phyloP scores from a whole-genome alignment of 2,797 vertebrate genomes.

The Hylomyscus alleni region DNA sequence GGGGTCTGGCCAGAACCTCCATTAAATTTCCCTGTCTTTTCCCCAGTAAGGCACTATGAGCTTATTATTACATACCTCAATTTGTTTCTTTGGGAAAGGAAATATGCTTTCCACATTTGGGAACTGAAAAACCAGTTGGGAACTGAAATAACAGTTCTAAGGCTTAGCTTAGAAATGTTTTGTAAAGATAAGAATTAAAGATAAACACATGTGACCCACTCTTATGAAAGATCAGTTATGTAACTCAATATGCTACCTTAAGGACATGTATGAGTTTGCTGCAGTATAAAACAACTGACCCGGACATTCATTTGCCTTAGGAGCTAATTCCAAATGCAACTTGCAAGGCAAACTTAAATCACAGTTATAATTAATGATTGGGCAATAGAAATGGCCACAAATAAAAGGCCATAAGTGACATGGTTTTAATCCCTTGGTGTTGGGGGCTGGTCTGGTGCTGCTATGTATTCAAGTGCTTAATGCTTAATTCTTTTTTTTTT shows the following conservation, averaged over 20 bases:
- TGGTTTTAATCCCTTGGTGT: background rate
- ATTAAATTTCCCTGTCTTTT: constrained; percentile 22
- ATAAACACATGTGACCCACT: constrained; percentile 40
- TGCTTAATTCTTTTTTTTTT: background rate
- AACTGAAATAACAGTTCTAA: background rate
- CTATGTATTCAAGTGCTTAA: background rate
- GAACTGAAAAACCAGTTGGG: background rate
- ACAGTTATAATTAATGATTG: constrained; percentile 42
- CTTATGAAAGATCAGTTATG: constrained; percentile 23
- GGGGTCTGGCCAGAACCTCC: background rate
- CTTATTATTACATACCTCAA: background rate
- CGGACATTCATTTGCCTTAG: constrained; percentile 10
- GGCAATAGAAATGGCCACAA: constrained; percentile 2
- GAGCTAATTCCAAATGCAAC: constrained; percentile 51
- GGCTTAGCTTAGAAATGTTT: constrained; percentile 19
- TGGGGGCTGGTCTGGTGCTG: background rate
- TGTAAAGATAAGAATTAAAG: constrained; percentile 59
- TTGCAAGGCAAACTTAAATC: constrained; percentile 27
- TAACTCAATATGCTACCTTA: background rate
- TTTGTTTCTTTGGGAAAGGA: constrained; percentile 47
- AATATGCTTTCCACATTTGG: constrained; percentile 5
- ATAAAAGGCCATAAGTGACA: background rate
- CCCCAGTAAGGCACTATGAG: background rate
- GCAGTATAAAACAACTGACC: constrained; percentile 26
- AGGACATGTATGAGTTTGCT: background rate